Evolutionary conservation across 2,113 vertebrate species (phyloP).

Genomic region (Smithornis capensis): DNA sequence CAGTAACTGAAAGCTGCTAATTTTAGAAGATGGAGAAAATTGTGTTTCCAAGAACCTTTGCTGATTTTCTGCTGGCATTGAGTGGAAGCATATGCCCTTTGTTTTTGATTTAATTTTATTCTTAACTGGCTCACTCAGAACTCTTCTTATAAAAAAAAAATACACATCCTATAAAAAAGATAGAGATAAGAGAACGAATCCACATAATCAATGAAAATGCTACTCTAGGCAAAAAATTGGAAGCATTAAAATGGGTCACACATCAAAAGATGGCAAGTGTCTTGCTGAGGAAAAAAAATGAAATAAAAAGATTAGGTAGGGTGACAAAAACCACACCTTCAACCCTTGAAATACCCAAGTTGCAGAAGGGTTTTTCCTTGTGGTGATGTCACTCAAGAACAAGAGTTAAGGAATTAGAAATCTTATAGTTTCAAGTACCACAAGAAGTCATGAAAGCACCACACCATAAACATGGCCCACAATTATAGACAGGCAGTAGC

Average conservation of each 20-base stretch:
- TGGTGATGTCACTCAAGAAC: not conserved
- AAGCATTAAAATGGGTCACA: not conserved
- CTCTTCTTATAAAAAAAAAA: not conserved
- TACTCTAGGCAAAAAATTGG: not conserved
- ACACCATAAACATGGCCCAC: not conserved
- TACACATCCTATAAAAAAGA: not conserved
- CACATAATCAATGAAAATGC: not conserved
- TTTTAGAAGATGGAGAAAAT: not conserved
- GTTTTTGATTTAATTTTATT: not conserved
- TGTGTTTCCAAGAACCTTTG: not conserved
- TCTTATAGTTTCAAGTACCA: not conserved
- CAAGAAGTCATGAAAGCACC: not conserved
- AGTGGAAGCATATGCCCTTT: not conserved
- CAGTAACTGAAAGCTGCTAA: no score
- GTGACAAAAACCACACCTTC: not conserved
- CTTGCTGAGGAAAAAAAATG: not conserved
- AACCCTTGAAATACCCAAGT: not conserved
- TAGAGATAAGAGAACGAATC: not conserved
- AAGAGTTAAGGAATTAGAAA: not conserved
- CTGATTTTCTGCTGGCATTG: not conserved
- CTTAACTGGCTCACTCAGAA: not conserved
- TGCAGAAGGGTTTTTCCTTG: not conserved
- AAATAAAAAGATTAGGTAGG: not conserved
- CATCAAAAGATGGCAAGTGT: not conserved
- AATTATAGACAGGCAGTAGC: not conserved